Conservation (phyloP, 2,888 invertebrate genomes). For the Bugula neritina region DNA sequence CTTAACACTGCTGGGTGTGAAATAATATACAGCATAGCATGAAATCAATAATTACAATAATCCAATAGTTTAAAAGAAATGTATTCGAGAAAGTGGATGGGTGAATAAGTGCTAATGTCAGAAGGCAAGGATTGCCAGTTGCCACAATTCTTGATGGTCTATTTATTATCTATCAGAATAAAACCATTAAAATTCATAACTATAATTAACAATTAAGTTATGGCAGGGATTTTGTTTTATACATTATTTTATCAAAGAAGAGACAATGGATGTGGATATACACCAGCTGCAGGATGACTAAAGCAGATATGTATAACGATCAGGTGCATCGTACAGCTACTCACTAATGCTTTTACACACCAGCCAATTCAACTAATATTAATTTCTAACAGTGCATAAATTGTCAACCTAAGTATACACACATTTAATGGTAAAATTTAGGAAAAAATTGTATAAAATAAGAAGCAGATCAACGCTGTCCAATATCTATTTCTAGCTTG, state of each 20-base stretch:
- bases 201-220: constrained; percentile 16
- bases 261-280: neutral
- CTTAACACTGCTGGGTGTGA: neutral
- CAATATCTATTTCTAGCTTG: too few species aligned
- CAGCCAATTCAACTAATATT: too few species aligned
- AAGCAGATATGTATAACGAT: too few species aligned
- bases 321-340: too few species aligned
- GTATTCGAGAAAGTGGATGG: neutral
- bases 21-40: neutral
- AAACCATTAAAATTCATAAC: constrained; percentile 14
- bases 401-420: too few species aligned
- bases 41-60: neutral
- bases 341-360: too few species aligned
- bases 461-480: too few species aligned
- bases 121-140: neutral
- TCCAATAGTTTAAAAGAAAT: neutral
- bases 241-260: neutral
- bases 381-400: too few species aligned
- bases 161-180: neutral
- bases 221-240: constrained; percentile 1
- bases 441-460: too few species aligned
- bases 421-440: too few species aligned
- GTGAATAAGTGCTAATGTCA: neutral
- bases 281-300: neutral
- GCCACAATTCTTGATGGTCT: neutral